Conservation (phyloP, 2,888 invertebrate species). For the Drosophila vallismaia region DNA sequence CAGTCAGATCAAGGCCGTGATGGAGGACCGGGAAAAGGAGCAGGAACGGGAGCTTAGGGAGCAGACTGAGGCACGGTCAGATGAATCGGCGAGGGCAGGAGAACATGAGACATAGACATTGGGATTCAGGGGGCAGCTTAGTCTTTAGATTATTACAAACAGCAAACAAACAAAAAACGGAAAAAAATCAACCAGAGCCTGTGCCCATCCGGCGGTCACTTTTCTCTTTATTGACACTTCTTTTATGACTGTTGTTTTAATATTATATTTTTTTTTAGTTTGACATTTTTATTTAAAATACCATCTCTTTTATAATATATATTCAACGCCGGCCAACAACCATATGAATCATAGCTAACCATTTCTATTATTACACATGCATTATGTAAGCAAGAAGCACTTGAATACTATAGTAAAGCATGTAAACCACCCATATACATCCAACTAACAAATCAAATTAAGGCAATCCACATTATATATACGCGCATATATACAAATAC, state of each 20-base stretch:
- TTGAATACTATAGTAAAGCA: constrained; percentile 22
- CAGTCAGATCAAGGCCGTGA: constrained; percentile 59
- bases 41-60: constrained; percentile 27
- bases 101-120: constrained; percentile 33
- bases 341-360: constrained; percentile 13
- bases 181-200: not conserved
- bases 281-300: constrained; percentile 36
- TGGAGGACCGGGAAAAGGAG: constrained; percentile 69
- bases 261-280: constrained; percentile 32
- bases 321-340: constrained; percentile 7
- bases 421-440: constrained; percentile 12
- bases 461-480: constrained; percentile 35
- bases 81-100: not conserved
- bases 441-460: constrained; percentile 26
- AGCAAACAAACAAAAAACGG: constrained; percentile 9
- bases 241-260: constrained; percentile 37
- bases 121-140: constrained; percentile 38
- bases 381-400: not conserved
- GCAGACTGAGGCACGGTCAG: constrained; percentile 2
- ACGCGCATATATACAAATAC: constrained; percentile 40
- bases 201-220: constrained; percentile 2
- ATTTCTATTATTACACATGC: constrained; percentile 4
- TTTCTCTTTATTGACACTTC: constrained; percentile 17
- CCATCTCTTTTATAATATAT: constrained; percentile 20
- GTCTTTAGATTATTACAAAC: constrained; percentile 24